phyloP scores from a whole-genome alignment of 2,888 invertebrate genomes.

The Augochlorella aurata region DNA sequence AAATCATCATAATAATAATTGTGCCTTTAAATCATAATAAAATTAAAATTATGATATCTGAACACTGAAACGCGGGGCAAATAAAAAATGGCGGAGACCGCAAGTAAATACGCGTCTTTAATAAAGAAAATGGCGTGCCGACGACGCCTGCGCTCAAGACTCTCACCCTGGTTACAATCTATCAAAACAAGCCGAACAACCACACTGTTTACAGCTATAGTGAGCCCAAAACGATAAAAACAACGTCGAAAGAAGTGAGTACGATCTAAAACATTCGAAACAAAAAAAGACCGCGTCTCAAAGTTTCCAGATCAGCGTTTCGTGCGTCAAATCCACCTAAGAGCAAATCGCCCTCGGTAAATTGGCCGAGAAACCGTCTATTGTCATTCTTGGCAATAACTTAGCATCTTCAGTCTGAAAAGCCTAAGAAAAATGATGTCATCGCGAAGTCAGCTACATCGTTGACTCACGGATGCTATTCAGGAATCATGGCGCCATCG shows the following conservation, averaged over 20 bases:
- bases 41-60: neutral
- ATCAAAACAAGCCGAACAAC: neutral
- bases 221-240: neutral
- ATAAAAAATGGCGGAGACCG: conserved; percentile 6
- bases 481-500: conserved; percentile 24
- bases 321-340: no score
- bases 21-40: neutral
- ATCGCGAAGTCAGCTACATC: conserved; percentile 30
- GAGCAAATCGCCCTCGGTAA: conserved; percentile 11
- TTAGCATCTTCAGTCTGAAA: neutral
- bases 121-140: conserved; percentile 44
- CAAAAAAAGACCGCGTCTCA: neutral
- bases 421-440: conserved; percentile 43
- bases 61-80: neutral
- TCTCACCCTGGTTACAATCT: neutral
- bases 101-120: conserved; percentile 6
- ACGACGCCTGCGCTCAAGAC: conserved; percentile 50
- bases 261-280: no score
- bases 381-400: conserved; percentile 15
- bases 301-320: neutral
- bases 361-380: neutral
- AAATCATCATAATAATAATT: no score
- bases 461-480: conserved; percentile 54
- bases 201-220: neutral
- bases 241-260: neutral